These are phyloP conservation scores for Agapornis roseicollis DNA, from an alignment of 2,113 vertebrate species.

Conservation along the genomic window DNA sequence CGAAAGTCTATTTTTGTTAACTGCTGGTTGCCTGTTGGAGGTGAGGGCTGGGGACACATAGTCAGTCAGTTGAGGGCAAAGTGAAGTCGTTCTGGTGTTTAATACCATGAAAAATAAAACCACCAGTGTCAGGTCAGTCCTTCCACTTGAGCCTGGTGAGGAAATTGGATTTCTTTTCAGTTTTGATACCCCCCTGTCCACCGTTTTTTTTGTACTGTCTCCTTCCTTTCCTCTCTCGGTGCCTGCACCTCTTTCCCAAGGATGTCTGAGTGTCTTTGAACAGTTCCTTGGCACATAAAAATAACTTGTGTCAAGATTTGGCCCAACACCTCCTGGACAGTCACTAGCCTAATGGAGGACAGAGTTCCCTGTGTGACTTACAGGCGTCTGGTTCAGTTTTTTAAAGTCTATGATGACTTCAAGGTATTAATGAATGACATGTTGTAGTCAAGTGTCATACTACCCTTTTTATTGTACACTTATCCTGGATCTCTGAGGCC, in stretches of 20 bases:
- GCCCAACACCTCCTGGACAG: background rate
- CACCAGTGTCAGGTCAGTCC: background rate
- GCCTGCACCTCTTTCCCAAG: background rate
- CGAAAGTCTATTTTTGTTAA: constrained; percentile 44
- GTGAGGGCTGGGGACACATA: background rate
- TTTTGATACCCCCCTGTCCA: background rate
- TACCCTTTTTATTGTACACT: background rate
- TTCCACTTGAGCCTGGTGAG: background rate
- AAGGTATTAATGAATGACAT: background rate
- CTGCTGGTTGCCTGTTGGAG: background rate
- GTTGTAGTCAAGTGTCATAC: fast-evolving
- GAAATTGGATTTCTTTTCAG: background rate
- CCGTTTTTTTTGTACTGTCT: background rate
- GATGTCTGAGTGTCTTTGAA: background rate
- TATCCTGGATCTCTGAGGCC: background rate
- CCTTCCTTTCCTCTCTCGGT: constrained; percentile 15
- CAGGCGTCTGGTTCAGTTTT: background rate
- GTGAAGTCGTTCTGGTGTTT: background rate
- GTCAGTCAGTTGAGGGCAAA: background rate
- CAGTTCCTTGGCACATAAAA: background rate
- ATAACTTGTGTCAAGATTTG: background rate
- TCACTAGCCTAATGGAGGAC: background rate
- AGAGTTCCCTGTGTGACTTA: background rate
- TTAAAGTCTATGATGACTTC: background rate
- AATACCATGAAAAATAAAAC: background rate